Percentiles rank a stretch among this genome's conserved stretches.
phyloP scores from a whole-genome alignment of 2,888 invertebrate species.

The Drosophila quinaria region DNA sequence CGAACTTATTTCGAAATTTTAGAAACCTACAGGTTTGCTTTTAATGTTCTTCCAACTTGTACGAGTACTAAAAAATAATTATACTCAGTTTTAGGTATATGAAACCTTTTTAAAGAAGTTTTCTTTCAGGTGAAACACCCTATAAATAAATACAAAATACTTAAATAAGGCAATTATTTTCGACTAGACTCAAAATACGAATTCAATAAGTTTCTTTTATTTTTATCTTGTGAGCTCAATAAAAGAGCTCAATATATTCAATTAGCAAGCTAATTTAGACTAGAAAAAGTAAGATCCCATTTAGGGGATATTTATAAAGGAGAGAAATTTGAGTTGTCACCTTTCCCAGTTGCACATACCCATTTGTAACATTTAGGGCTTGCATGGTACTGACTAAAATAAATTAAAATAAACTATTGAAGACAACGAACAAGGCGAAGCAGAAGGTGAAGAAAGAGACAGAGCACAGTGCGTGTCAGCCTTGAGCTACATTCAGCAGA shows the following conservation, averaged over 20 bases:
- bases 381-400: slow-evolving; percentile 18
- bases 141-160: too few species aligned
- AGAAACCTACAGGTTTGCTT: neutral
- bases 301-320: neutral
- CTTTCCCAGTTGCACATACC: slow-evolving; percentile 25
- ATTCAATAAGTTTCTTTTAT: neutral
- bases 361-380: slow-evolving; percentile 9
- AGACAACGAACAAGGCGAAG: slow-evolving; percentile 15
- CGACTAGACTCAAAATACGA: neutral
- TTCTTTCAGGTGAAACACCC: too few species aligned
- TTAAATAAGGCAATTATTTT: too few species aligned
- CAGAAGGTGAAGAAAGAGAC: neutral
- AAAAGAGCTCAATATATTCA: neutral
- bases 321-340: neutral
- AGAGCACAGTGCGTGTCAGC: slow-evolving; percentile 63
- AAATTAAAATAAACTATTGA: slow-evolving; percentile 10
- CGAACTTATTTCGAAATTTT: too few species aligned
- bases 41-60: neutral
- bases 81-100: too few species aligned
- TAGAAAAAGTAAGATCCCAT: neutral
- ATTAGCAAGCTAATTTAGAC: neutral
- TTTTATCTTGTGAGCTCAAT: too few species aligned
- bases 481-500: slow-evolving; percentile 67
- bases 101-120: too few species aligned
- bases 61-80: neutral